Evolutionary conservation across 2,113 vertebrate species (phyloP).

Genomic region (Semicossyphus pulcher): DNA sequence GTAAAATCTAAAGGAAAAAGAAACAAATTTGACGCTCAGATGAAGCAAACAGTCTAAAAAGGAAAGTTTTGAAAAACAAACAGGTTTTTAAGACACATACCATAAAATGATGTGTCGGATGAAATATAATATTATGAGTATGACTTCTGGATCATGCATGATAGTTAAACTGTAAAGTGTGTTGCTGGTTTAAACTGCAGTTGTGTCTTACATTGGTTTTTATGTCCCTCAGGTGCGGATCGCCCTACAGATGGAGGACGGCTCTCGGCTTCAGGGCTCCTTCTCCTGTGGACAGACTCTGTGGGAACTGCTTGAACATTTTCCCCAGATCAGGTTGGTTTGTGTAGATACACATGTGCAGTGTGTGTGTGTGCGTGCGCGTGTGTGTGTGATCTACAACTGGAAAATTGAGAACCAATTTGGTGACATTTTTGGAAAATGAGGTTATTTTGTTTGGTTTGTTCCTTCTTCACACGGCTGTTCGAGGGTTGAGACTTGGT

Average conservation of each 20-base stretch:
- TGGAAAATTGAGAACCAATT: not conserved
- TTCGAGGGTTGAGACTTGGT: too few relatives aligned
- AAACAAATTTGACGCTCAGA: too few relatives aligned
- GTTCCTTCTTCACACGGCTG: too few relatives aligned
- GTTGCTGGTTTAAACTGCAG: not conserved
- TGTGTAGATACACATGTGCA: not conserved
- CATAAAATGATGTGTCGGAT: too few relatives aligned
- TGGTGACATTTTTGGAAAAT: not conserved
- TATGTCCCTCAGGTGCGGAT: constrained; percentile 86
- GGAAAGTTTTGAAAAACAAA: too few relatives aligned
- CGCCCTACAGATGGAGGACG: constrained; percentile 91
- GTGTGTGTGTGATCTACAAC: not conserved
- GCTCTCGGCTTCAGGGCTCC: constrained; percentile 88
- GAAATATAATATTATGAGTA: too few relatives aligned
- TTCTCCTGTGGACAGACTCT: constrained; percentile 89
- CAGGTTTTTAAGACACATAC: too few relatives aligned
- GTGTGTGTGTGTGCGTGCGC: not conserved
- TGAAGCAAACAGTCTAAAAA: too few relatives aligned
- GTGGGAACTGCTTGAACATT: constrained; percentile 92
- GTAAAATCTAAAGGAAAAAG: too few relatives aligned
- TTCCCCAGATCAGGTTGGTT: constrained; percentile 89
- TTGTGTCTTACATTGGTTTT: constrained; percentile 19
- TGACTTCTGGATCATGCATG: not conserved
- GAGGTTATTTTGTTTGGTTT: not conserved
- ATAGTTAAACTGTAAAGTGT: not conserved